Percentiles rank a stretch among this genome's conserved stretches.
Evolutionary conservation across 2,888 invertebrate genomes (phyloP).

Genomic region (Yponomeuta sedellus): DNA sequence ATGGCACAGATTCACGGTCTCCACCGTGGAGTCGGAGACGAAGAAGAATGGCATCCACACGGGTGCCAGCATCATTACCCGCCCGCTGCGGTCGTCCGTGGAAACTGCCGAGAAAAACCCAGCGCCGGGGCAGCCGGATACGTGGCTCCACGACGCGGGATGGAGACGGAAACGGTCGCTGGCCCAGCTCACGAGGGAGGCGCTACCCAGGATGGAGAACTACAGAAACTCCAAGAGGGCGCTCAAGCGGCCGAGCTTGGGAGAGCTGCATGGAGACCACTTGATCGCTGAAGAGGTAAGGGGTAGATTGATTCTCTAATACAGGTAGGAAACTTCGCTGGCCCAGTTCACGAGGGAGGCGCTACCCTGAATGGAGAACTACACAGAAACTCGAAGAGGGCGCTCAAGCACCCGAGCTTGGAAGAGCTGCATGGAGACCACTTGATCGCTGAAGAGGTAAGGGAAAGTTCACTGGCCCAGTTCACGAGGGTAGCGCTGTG

Average conservation of each 20-base stretch:
- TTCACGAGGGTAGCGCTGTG: conserved; percentile 87
- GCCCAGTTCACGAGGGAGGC: conserved; percentile 86
- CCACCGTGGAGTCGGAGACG: conserved; percentile 51
- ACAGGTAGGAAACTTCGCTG: conserved; percentile 71
- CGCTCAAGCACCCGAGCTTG: conserved; percentile 87
- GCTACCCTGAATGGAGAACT: conserved; percentile 88
- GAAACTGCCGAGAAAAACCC: conserved; percentile 50
- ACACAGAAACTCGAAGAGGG: conserved; percentile 85
- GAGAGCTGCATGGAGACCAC: conserved; percentile 85
- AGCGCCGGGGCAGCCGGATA: conserved; percentile 41
- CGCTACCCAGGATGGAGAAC: conserved; percentile 87
- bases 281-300: conserved; percentile 62
- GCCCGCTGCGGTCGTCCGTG: conserved; percentile 53
- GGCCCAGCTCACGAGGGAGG: conserved; percentile 84
- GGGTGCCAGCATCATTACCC: conserved; percentile 63
- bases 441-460: conserved; percentile 62
- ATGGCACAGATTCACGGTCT: conserved; percentile 53
- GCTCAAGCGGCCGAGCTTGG: conserved; percentile 87
- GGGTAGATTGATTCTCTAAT: background rate
- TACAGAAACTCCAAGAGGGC: conserved; percentile 87
- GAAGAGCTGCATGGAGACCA: conserved; percentile 87
- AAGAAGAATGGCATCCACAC: conserved; percentile 68
- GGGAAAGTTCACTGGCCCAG: conserved; percentile 73
- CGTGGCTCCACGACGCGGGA: conserved; percentile 66
- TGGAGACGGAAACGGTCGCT: conserved; percentile 75